Percentiles rank a stretch among this genome's conserved stretches.
These are phyloP conservation scores for Macaria notata DNA, from an alignment of 2,888 invertebrate species.

Conservation along the genomic window DNA sequence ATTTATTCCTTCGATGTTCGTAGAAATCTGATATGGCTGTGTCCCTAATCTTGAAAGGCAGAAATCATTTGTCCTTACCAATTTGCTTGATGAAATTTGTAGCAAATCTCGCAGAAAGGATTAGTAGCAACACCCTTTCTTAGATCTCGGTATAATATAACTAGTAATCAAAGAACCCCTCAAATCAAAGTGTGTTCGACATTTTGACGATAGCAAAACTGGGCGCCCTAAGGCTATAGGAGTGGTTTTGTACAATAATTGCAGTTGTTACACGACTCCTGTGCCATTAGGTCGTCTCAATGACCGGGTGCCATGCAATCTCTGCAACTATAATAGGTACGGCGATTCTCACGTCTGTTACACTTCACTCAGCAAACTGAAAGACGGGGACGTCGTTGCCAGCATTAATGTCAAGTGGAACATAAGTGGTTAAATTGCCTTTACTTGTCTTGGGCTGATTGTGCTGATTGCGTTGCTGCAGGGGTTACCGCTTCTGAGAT, in stretches of 20 bases:
- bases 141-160: background rate
- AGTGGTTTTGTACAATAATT: slow-evolving; percentile 53
- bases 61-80: too few species aligned
- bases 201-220: slow-evolving; percentile 45
- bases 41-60: too few species aligned
- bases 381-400: slow-evolving; percentile 33
- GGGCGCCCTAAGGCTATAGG: slow-evolving; percentile 42
- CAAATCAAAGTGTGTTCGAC: slow-evolving; percentile 42
- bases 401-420: slow-evolving; percentile 19
- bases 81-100: too few species aligned
- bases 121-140: background rate
- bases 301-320: slow-evolving; percentile 14
- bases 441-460: slow-evolving; percentile 5
- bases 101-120: too few species aligned
- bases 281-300: slow-evolving; percentile 51
- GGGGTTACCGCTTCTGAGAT: background rate
- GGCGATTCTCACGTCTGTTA: slow-evolving; percentile 46
- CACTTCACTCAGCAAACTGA: slow-evolving; percentile 48
- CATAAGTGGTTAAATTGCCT: slow-evolving; percentile 21
- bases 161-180: slow-evolving; percentile 13
- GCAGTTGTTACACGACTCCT: slow-evolving; percentile 59
- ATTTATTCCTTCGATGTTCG: too few species aligned
- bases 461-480: background rate
- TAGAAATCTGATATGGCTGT: too few species aligned
- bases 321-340: background rate